These are phyloP conservation scores for human (Homo sapiens) DNA, from an alignment of 2,113 vertebrate genomes.

Conservation along the genomic window DNA sequence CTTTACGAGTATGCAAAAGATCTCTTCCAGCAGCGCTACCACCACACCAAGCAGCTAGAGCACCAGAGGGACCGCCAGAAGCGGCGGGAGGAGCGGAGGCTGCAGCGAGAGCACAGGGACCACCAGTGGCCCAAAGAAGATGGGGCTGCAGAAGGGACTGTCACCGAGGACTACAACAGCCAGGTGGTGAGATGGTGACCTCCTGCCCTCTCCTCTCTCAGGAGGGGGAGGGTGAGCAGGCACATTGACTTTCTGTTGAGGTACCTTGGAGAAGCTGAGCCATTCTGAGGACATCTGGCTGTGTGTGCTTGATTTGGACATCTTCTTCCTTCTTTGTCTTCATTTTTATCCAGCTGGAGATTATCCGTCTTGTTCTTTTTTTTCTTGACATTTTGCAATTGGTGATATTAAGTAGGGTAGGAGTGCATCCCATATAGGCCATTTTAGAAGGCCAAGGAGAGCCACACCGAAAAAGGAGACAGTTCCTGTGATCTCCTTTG, in stretches of 20 bases:
- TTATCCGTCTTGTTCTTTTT: conserved; percentile 5
- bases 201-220: not conserved
- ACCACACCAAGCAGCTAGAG: conserved; percentile 93
- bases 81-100: conserved; percentile 90
- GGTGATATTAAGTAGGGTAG: conserved; percentile 49
- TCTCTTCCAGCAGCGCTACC: conserved; percentile 97
- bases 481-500: not conserved
- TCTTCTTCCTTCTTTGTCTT: conserved; percentile 58
- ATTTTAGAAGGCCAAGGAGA: conserved; percentile 52
- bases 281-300: not conserved
- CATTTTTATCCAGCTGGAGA: conserved; percentile 67
- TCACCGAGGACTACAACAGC: conserved; percentile 98
- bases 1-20: conserved; percentile 96
- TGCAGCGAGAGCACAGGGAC: conserved; percentile 88
- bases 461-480: not conserved
- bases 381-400: conserved; percentile 46
- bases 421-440: conserved; percentile 37
- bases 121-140: conserved; percentile 84
- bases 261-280: not conserved
- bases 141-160: conserved; percentile 75
- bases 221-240: not conserved
- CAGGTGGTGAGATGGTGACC: conserved; percentile 96
- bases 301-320: not conserved
- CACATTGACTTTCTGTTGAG: not conserved
- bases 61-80: conserved; percentile 91